Evolutionary conservation across 2,797 vertebrate species (phyloP), one percentile per base, ranked within the genome.

Genomic region (Enteromius unitaeniatus): DNA sequence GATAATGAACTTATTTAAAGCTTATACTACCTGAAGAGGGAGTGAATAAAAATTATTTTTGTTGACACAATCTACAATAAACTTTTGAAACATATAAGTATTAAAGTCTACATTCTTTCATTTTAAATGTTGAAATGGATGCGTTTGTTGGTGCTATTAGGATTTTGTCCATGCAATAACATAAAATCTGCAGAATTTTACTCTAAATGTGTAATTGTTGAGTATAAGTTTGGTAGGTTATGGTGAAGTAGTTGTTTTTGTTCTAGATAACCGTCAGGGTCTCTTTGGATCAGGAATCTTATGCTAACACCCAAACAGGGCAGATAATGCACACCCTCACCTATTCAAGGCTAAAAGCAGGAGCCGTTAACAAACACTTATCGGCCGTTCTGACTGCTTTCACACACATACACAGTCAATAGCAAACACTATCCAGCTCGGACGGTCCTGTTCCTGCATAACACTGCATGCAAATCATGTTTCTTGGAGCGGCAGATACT

Each of bases 281-380:
- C 45, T 58, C 31, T 82, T 17, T 34, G 11, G 68, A 67, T 83
- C 51, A 58, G 55, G 28, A 65, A 67, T 83, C 47, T 79, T 42
- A 17, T 73, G 47, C 37, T 68, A 67, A 81, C 60, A 60, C 70
- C 70, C 79, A 82, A 68, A 84, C 73, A 87, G 3, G 1, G 23
- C 75, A 75, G 84, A 86, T 82, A 84, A 64, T 40, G 21, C 76
- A 82, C 78, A 79, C 65, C 58, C 58, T 84, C 55, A 5, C 28
- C 10, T 37, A 78, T 82, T 86, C 82, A 86, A 88, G 86, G 84
- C 79, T 84, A 31, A 68, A 82, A 6, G 62, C 21, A 78, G 19
- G 65, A 82, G 42, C 67, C 67, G 2, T 86, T 84, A 65, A 68
- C 75, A 73, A 73, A 64, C 77, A 62, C 49, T 88, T 87, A 62